Base-by-base conservation (phyloP, 2,113 vertebrate genomes). In the Oncorhynchus masou region DNA sequence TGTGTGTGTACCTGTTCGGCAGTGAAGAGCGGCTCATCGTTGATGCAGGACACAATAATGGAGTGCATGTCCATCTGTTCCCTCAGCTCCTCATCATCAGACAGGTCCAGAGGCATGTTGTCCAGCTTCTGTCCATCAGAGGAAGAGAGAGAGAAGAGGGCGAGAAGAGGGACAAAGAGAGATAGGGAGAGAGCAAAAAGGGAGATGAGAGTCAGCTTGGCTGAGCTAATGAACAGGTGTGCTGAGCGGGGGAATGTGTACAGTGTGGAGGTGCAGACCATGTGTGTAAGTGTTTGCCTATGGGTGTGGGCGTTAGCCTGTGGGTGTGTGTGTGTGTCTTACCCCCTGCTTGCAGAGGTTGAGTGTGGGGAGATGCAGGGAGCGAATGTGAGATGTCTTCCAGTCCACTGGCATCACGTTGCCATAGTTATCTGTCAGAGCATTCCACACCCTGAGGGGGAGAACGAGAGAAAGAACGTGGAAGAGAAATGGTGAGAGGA, bases 61-160 rank as follows among this genome's bases (percentile, higher is more conserved):
- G 97, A 97, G 90, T 99, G 98, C 96, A 99, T 98, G 73, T 99
- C 97, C 92, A 99, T 85, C 85, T 99, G 97, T 54, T 99, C 98
- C 84, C 97, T 92, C 80, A 99, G 91, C 75, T 99, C 98, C 84
- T 99, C 98, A 0, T 99, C 97, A 74, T 99, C 98, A 15, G 97
- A 98, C 24, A 97, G 74, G 69, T 99, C 98, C 82, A 98, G 93
- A 79, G 96, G 95, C 87, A 95, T 87, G 81, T 93, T 93, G 68
- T 97, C 95, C 79, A 92, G 86, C 81, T 93, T 86, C 96, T 99
- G 85, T 48, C 39, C 74, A 85, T 1, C 2, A 34, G 2, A 2
- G 54, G 59, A 24, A 29, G 34, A 20, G 45, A 7, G 45, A 5
- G 12, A 16, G 27, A 25, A 66, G 19, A 57, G 59, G 57, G 15